Evolutionary conservation across 2,888 invertebrate genomes (phyloP).

Genomic region (Ennomos erosarius): DNA sequence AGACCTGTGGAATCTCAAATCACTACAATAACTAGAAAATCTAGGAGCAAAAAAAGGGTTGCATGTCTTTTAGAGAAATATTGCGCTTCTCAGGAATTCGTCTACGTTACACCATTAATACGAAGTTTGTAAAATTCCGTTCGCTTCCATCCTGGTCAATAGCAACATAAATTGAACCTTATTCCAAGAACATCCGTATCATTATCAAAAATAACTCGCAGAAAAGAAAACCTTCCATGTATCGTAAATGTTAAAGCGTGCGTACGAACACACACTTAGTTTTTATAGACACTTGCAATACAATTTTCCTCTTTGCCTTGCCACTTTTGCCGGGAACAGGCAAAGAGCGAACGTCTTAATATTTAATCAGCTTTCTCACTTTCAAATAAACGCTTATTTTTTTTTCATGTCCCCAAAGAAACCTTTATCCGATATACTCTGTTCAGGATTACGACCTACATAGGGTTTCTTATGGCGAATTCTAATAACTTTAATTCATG

Average conservation of each 20-base stretch:
- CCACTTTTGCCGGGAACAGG: conserved; percentile 4
- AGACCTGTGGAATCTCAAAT: too few species aligned
- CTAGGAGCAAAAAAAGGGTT: too few species aligned
- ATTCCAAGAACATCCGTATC: conserved; percentile 8
- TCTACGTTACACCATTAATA: too few species aligned
- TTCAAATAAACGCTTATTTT: conserved; percentile 42
- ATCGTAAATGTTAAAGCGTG: conserved; percentile 16
- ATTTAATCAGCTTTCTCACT: conserved; percentile 42
- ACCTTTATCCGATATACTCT: conserved; percentile 19
- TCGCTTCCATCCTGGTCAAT: too few species aligned
- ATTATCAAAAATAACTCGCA: conserved; percentile 1
- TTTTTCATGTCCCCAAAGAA: conserved; percentile 35
- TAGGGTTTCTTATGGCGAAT: neutral
- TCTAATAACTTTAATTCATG: too few species aligned
- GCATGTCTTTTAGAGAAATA: too few species aligned
- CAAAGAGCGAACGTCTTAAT: conserved; percentile 35
- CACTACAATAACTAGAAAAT: too few species aligned
- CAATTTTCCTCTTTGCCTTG: conserved; percentile 18
- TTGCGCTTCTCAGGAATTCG: too few species aligned
- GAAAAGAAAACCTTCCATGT: conserved; percentile 4
- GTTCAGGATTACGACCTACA: conserved; percentile 15
- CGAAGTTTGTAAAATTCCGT: too few species aligned
- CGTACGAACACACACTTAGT: conserved; percentile 15
- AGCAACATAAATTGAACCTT: too few species aligned
- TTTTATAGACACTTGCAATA: conserved; percentile 24